These are phyloP conservation scores for Molossus alvarezi DNA, from an alignment of 2,797 vertebrate species.

Conservation along the genomic window DNA sequence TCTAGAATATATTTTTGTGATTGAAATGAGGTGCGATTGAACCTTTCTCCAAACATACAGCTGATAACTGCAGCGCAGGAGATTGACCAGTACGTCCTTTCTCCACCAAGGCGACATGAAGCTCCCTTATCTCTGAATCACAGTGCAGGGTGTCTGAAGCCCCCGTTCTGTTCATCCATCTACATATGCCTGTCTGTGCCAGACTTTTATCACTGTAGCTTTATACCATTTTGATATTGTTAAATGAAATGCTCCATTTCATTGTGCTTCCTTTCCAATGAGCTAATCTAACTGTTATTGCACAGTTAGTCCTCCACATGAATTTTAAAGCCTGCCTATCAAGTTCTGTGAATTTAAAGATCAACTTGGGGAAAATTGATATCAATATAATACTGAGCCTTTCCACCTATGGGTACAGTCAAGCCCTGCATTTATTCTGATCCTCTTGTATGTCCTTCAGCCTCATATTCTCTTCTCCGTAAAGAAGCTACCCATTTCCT, in stretches of 20 bases:
- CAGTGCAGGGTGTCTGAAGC: neutral
- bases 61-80: neutral
- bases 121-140: neutral
- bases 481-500: slow-evolving; percentile 5
- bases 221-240: slow-evolving; percentile 38
- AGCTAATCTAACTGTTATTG: slow-evolving; percentile 21
- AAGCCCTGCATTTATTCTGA: neutral
- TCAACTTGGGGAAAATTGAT: slow-evolving; percentile 3
- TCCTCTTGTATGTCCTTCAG: neutral
- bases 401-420: neutral
- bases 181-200: neutral
- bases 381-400: neutral
- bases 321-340: slow-evolving; percentile 58
- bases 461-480: neutral
- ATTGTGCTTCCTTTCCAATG: neutral
- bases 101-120: neutral
- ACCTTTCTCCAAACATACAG: slow-evolving; percentile 23
- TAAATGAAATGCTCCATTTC: slow-evolving; percentile 50
- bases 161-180: neutral
- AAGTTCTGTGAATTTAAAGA: slow-evolving; percentile 51
- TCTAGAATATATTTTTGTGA: slow-evolving; percentile 60
- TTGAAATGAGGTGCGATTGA: slow-evolving; percentile 23
- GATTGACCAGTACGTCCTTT: neutral
- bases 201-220: neutral
- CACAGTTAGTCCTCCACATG: slow-evolving; percentile 45